phyloP scores from a whole-genome alignment of 2,113 vertebrate species.

The Chlorodrepanis virens region DNA sequence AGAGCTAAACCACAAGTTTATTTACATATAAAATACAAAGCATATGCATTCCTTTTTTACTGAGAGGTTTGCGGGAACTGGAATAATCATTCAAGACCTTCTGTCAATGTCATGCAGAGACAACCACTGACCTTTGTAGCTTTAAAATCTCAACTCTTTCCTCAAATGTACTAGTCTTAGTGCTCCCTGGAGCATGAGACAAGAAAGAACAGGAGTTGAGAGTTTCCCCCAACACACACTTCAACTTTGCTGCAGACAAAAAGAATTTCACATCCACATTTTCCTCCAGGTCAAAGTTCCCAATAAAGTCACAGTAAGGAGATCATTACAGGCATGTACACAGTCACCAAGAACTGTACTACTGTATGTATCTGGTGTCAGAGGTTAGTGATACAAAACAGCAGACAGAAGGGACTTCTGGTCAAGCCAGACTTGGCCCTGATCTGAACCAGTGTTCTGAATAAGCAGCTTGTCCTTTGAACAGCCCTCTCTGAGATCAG shows the following conservation, averaged over 20 bases:
- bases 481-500: neutral
- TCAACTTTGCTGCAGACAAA: neutral
- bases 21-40: neutral
- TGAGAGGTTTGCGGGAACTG: neutral
- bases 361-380: neutral
- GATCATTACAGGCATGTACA: neutral
- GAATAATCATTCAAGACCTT: neutral
- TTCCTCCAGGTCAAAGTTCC: neutral
- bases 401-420: neutral
- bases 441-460: neutral
- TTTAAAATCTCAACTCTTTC: neutral
- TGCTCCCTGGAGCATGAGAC: neutral
- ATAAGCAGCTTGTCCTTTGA: neutral
- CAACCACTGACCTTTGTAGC: neutral
- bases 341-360: neutral
- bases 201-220: neutral
- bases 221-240: neutral
- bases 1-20: neutral
- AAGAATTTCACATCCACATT: neutral
- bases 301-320: neutral
- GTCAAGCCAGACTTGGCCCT: neutral
- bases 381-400: neutral
- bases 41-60: neutral
- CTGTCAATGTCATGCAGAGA: neutral
- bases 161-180: neutral